phyloP scores from a whole-genome alignment of 2,797 vertebrate genomes.

The Cercopithecus mitis region DNA sequence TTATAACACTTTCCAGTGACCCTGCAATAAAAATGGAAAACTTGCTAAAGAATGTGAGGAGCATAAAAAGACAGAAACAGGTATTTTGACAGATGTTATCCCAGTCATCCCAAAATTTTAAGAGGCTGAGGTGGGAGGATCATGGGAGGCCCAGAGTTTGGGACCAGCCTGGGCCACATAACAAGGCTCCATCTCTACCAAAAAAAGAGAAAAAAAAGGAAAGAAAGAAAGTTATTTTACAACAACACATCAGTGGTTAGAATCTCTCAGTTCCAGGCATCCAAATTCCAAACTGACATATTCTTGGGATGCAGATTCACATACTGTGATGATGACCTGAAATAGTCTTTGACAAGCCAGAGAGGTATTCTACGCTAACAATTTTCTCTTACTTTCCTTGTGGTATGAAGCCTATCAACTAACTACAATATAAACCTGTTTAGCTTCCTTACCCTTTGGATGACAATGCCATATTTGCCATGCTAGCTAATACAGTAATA shows the following conservation, averaged over 20 bases:
- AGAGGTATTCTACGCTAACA: neutral
- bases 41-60: neutral
- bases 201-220: neutral
- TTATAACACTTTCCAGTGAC: neutral
- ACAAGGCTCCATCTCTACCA: neutral
- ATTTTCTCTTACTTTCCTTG: neutral
- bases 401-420: neutral
- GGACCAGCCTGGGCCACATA: neutral
- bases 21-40: neutral
- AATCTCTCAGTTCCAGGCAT: neutral
- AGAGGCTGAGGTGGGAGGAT: neutral
- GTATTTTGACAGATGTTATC: neutral
- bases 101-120: neutral
- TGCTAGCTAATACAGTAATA: neutral
- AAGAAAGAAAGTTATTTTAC: neutral
- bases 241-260: neutral
- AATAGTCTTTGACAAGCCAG: neutral
- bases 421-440: neutral
- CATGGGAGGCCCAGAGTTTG: neutral
- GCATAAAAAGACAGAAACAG: neutral
- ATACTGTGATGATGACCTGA: neutral
- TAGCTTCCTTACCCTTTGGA: neutral
- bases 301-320: neutral
- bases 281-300: neutral
- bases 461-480: neutral